These are phyloP conservation scores for Eudemis profundana DNA, from an alignment of 2,888 invertebrate species.

Conservation along the genomic window DNA sequence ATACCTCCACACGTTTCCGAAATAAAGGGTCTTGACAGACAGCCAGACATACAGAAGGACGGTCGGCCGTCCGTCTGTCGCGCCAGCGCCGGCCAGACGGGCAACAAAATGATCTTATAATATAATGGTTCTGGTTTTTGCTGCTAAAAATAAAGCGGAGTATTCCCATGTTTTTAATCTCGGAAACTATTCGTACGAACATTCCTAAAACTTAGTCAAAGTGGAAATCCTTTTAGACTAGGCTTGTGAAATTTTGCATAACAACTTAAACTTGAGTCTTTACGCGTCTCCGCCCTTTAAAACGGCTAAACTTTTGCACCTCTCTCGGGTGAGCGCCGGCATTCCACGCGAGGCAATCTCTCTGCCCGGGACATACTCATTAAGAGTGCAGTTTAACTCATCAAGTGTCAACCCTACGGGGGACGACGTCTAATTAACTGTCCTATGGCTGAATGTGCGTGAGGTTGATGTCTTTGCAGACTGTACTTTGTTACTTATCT, in stretches of 20 bases:
- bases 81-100: too few relatives aligned
- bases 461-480: constrained; percentile 20
- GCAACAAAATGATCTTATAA: too few relatives aligned
- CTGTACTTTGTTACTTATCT: constrained; percentile 28
- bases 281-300: background rate
- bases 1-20: too few relatives aligned
- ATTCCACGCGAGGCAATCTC: constrained; percentile 24
- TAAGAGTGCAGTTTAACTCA: constrained; percentile 41
- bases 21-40: too few relatives aligned
- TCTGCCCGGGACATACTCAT: constrained; percentile 33
- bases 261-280: constrained; percentile 9
- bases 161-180: too few relatives aligned
- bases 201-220: background rate
- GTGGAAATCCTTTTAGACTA: background rate
- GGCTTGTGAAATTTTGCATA: background rate
- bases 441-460: constrained; percentile 19
- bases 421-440: constrained; percentile 33
- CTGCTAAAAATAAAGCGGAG: too few relatives aligned
- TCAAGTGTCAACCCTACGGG: constrained; percentile 31
- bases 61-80: too few relatives aligned
- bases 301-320: constrained; percentile 37
- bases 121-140: too few relatives aligned
- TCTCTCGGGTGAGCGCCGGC: constrained; percentile 19
- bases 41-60: too few relatives aligned
- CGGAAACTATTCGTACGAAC: too few relatives aligned